These are phyloP conservation scores for Melipona beecheii DNA, from an alignment of 2,888 invertebrate species.

Conservation along the genomic window DNA sequence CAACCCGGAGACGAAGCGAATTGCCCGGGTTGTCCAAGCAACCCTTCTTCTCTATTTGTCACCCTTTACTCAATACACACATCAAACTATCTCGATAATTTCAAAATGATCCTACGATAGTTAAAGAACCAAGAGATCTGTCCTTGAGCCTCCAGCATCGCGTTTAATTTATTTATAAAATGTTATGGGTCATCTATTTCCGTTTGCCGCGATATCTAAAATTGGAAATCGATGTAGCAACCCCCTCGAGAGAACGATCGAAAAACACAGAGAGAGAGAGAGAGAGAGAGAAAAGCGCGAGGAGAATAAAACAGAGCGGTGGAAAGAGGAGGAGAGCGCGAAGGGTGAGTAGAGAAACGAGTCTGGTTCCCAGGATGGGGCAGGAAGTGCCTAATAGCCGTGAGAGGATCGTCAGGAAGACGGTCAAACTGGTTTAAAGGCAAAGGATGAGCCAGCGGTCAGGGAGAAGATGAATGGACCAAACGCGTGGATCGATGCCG, in stretches of 20 bases:
- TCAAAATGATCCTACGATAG: neutral
- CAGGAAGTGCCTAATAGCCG: conserved; percentile 84
- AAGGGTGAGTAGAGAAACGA: conserved; percentile 67
- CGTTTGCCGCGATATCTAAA: conserved; percentile 40
- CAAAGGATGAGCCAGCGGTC: conserved; percentile 66
- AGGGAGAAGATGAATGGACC: conserved; percentile 80
- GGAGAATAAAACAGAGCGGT: neutral
- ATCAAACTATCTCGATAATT: too few species aligned
- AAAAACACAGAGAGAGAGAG: conserved; percentile 10
- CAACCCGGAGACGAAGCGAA: conserved; percentile 20
- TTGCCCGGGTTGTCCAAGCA: conserved; percentile 17
- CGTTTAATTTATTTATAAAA: conserved; percentile 37
- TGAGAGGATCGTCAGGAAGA: conserved; percentile 81
- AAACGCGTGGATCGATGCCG: conserved; percentile 61
- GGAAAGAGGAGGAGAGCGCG: conserved; percentile 8
- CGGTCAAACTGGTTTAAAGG: conserved; percentile 79
- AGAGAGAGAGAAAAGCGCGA: neutral
- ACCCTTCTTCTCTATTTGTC: neutral
- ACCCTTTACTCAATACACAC: neutral
- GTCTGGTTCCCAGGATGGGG: conserved; percentile 80
- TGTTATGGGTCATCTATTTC: conserved; percentile 28
- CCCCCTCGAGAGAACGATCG: conserved; percentile 34
- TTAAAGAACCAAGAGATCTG: neutral
- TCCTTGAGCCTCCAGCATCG: neutral
- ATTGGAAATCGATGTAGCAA: conserved; percentile 62